Percentiles rank a stretch among this genome's conserved stretches.
Evolutionary conservation across 2,797 vertebrate genomes (phyloP).

Genomic region (Neosilurus hyrtlii): DNA sequence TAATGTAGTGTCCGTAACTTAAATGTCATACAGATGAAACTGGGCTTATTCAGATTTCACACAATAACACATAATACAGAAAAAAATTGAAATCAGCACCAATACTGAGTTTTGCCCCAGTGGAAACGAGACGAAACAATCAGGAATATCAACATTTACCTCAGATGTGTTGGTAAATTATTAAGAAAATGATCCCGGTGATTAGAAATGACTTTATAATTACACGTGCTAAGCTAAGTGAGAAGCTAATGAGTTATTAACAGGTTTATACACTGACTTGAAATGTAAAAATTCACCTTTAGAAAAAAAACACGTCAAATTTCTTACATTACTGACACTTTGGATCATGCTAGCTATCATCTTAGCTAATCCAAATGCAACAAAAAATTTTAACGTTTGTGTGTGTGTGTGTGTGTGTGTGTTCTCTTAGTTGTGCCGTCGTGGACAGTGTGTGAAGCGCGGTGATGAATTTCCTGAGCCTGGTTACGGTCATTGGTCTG

Average conservation of each 20-base stretch:
- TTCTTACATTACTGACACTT: not conserved
- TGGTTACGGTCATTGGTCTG: slow-evolving; percentile 83
- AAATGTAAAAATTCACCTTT: not conserved
- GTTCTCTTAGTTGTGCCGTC: slow-evolving; percentile 82
- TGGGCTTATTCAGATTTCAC: too few relatives aligned
- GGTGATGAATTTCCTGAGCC: slow-evolving; percentile 82
- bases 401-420: slow-evolving; percentile 12
- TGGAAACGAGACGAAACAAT: not conserved
- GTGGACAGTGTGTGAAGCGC: slow-evolving; percentile 87
- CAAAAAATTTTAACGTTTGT: not conserved
- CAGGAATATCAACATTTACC: not conserved
- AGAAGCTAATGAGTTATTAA: not conserved
- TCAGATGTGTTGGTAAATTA: not conserved
- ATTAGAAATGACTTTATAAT: not conserved
- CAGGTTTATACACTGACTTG: not conserved
- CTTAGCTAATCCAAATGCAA: not conserved
- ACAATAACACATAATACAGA: too few relatives aligned
- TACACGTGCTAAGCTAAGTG: not conserved
- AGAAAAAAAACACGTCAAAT: not conserved
- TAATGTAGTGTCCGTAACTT: too few relatives aligned
- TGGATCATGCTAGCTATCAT: not conserved
- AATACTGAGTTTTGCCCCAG: too few relatives aligned
- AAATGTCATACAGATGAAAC: too few relatives aligned
- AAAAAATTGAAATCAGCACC: too few relatives aligned
- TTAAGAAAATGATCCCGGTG: not conserved